Evolutionary conservation across 2,797 vertebrate genomes (phyloP), one percentile per base, ranked within the genome.

Genomic region (Parauchenoglanis ngamensis): DNA sequence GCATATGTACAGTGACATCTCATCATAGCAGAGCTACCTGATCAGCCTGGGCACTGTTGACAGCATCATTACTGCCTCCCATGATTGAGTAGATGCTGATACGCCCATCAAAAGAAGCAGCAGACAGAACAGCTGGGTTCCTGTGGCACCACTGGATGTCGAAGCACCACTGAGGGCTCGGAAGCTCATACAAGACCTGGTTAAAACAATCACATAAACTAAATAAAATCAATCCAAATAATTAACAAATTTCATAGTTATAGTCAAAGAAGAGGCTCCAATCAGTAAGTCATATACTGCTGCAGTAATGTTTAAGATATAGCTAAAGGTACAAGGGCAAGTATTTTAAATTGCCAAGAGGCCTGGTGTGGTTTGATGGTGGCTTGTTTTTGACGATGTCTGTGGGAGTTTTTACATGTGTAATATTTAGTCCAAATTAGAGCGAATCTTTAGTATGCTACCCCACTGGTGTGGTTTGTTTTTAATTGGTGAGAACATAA

Each of bases 91-190:
- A 98, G 92, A 99, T 68, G 65, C 97, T 96, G 90, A 99, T 97
- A 67, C 94, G 95, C 0, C 98, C 98, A 4, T 99, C 97, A 0
- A 99, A 99, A 15, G 98, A 95, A 0, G 98, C 98, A 0, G 97
- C 98, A 2, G 98, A 99, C 85, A 99, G 94, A 87, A 99, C 93
- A 0, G 98, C 97, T 0, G 98, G 98, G 91, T 99, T 99, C 85
- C 98, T 96, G 10, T 97, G 98, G 87, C 98, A 99, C 98, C 98
- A 99, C 95, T 98, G 98, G 92, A 99, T 96, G 87, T 99, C 98
- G 68, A 99, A 99, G 92, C 98, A 99, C 98, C 98, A 99, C 92
- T 99, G 98, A 0, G 96, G 97, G 90, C 95, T 97, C 44, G 98
- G 98, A 86, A 99, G 91, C 94, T 99, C 98, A 15, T 99, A 99